Conservation (phyloP, 2,888 invertebrate genomes). For the Polymixis lichenea region DNA sequence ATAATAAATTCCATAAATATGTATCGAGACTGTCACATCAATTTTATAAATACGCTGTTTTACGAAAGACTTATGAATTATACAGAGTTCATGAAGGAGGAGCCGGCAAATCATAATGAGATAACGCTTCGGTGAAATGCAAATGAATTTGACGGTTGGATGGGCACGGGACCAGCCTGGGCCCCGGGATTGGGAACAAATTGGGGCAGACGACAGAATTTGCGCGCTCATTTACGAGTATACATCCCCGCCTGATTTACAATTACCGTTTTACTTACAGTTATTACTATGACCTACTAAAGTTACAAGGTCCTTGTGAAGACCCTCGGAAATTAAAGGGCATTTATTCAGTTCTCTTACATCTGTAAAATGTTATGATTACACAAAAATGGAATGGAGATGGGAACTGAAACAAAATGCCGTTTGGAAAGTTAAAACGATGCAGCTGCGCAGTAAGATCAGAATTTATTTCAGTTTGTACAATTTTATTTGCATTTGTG, state of each 20-base stretch:
- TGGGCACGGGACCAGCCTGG: slow-evolving; percentile 67
- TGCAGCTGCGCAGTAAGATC: slow-evolving; percentile 11
- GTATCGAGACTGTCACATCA: slow-evolving; percentile 65
- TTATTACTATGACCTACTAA: slow-evolving; percentile 60
- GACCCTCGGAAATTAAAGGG: slow-evolving; percentile 52
- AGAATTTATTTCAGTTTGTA: slow-evolving; percentile 25
- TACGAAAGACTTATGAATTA: slow-evolving; percentile 75
- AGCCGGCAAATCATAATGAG: slow-evolving; percentile 83
- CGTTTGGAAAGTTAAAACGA: background rate
- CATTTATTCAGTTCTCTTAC: slow-evolving; percentile 46
- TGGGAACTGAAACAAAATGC: background rate
- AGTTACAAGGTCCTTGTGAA: slow-evolving; percentile 46
- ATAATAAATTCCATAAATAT: slow-evolving; percentile 72
- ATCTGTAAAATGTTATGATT: slow-evolving; percentile 39
- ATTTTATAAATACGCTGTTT: slow-evolving; percentile 64
- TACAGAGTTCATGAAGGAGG: slow-evolving; percentile 72
- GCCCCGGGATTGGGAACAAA: slow-evolving; percentile 76
- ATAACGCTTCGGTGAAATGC: slow-evolving; percentile 83
- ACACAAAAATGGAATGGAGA: slow-evolving; percentile 16
- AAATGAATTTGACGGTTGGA: slow-evolving; percentile 82
- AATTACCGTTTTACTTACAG: slow-evolving; percentile 67
- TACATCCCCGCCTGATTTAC: slow-evolving; percentile 73
- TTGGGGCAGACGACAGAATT: slow-evolving; percentile 79
- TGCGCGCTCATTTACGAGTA: slow-evolving; percentile 79
- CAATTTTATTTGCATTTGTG: slow-evolving; percentile 14